These are phyloP conservation scores for Fukomys damarensis DNA, from an alignment of 2,113 vertebrate genomes.

Conservation along the genomic window DNA sequence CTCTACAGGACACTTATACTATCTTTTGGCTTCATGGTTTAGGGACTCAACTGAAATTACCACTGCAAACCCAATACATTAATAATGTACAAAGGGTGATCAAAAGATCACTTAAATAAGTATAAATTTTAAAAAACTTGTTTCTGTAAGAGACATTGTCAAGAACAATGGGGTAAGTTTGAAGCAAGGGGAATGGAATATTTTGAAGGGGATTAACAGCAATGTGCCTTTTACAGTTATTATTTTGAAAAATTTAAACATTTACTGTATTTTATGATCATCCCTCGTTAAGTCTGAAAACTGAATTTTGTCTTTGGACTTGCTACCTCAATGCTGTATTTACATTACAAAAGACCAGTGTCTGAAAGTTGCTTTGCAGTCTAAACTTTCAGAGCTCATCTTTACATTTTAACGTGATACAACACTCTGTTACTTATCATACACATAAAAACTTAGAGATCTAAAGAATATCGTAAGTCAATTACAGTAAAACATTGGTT, in stretches of 20 bases:
- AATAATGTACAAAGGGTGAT: not conserved
- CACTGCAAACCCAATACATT: not conserved
- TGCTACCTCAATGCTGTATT: not conserved
- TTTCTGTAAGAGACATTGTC: not conserved
- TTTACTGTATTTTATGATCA: not conserved
- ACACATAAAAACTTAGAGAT: not conserved
- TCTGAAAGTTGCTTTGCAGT: slow-evolving; percentile 5
- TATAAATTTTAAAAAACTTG: not conserved
- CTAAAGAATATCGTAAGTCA: not conserved
- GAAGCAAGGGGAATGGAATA: not conserved
- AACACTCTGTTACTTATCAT: not conserved
- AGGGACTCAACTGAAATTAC: not conserved
- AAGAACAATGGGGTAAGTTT: not conserved
- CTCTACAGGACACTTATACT: not conserved
- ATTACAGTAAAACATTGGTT: not conserved
- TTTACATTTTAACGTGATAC: not conserved
- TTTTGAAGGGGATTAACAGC: too few relatives aligned
- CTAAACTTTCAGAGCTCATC: not conserved
- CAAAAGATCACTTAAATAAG: not conserved
- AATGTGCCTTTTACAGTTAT: not conserved
- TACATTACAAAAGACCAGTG: not conserved
- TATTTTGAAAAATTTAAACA: not conserved
- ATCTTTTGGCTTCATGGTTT: not conserved
- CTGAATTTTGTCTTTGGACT: not conserved
- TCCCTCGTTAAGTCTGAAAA: not conserved